These are phyloP conservation scores for Arvicanthis niloticus DNA, from an alignment of 2,113 vertebrate species.

Conservation along the genomic window DNA sequence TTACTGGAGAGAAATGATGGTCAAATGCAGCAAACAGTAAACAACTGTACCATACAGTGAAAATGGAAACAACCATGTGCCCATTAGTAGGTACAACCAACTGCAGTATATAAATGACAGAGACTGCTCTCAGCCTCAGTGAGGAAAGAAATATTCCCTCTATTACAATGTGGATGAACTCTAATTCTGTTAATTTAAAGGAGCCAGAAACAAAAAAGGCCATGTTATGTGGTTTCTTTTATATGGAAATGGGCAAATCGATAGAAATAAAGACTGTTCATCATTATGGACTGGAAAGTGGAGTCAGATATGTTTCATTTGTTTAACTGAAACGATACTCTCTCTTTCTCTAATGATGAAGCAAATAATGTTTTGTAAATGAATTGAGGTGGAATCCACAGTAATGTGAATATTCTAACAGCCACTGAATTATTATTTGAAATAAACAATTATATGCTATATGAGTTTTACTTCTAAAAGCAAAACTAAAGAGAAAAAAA, in stretches of 20 bases:
- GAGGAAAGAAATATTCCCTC: neutral
- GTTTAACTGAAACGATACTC: neutral
- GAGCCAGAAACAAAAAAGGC: neutral
- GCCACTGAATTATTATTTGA: neutral
- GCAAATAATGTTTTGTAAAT: neutral
- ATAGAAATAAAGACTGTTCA: neutral
- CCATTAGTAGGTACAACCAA: too few relatives aligned
- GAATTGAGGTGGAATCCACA: neutral
- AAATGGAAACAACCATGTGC: neutral
- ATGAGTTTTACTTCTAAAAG: neutral
- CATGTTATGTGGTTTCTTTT: neutral
- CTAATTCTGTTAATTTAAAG: neutral
- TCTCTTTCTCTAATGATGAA: neutral
- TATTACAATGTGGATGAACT: neutral
- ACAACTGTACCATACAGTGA: neutral
- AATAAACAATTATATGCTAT: neutral
- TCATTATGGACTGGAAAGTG: neutral
- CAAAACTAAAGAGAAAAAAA: neutral
- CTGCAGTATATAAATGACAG: neutral
- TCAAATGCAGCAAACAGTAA: neutral
- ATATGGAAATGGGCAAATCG: neutral
- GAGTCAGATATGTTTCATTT: neutral
- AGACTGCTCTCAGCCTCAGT: neutral
- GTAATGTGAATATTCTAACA: neutral
- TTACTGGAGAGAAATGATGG: neutral